Evolutionary conservation across 2,888 invertebrate genomes (phyloP), one percentile per base, ranked within the genome.

Genomic region (Blastobasis adustella): DNA sequence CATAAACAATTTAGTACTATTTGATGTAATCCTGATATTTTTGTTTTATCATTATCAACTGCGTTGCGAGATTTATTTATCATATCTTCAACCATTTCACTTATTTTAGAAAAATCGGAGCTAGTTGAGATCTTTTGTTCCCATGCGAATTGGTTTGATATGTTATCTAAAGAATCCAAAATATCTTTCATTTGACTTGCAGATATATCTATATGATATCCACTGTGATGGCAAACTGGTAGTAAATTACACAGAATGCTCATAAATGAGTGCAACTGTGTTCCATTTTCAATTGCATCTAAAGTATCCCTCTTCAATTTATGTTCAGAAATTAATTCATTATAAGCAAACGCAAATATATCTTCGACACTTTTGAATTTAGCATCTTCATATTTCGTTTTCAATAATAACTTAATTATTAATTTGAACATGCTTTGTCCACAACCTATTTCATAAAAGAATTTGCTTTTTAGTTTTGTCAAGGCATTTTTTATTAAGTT

Each of bases 61-160:
- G 10, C 10, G 10, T 10, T 23, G 62, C 59, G 52, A 70, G 68
- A 6, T 67, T 79, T 73, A 49, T 66, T 67, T 45, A 94, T 90
- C 45, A 92, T 79, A 53, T 89, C 76, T 59, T 92, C 89, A 49
- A 96, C 89, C 65, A 94, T 93, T 54, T 91, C 89, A 65, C 91
- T 93, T 90, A 95, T 94, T 74, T 94, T 93, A 49, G 93, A 93
- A 75, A 95, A 96, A 56, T 95, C 94, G 6, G 95, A 93, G 46
- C 85, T 84, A 2, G 71, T 74, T 10, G 69, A 62, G 52, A 65
- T 63, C 38, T 73, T 67, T 50, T 79, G 69, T 42, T 85, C 79
- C 75, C 75, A 79, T 44, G 66, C 70, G 70, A 88, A 88, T 56
- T 82, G 85, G 56, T 74, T 79, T 23, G 85, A 78, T 54, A 81